Base-by-base conservation (phyloP, 2,113 vertebrate genomes). In the Anguilla rostrata region DNA sequence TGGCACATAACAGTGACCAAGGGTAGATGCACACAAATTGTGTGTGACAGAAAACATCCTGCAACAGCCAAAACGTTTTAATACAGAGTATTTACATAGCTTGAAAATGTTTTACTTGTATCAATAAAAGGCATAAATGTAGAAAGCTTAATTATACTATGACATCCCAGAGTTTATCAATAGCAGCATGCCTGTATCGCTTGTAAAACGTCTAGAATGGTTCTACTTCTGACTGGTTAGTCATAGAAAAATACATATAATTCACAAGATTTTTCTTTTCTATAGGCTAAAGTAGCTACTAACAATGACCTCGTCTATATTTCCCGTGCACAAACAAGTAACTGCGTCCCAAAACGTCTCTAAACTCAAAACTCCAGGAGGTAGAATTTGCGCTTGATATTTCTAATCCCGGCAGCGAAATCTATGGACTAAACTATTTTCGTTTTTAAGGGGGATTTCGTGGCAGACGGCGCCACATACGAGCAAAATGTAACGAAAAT, bases 401-500 rank as follows among this genome's bases (percentile, higher is more conserved):
- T 75, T 34, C 34, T 75, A 75, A 75, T 75, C 71, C 71, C 71
- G 71, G 71, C 71, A 75, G 71, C 71, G 71, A 84, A 43, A 53
- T 78, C 39, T 12, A 46, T 85, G 84, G 84, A 85, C 84, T 79
- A 78, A 85, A 80, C 75, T 85, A 85, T 34, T 80, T n/a, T 14
- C 18, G 53, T 22, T 41, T n/a, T 81, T 49, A 80, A 22, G 41
- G 18, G 84, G 84, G 84, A 16, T 57, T 53, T 39, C 18, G 7
- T 12, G 8, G 18, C 41, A 29, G 18, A 20, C 18, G 5, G 29
- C 79, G 15, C 41, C 29, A 16, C 0, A 3, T 56, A 82, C 43
- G 11, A 82, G 14, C 43, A 16, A 29, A 14, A 53, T 12, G 43
- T 75, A 75, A 34, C 22, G n/a, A 75, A 9, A n/a, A 75, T 34